Evolutionary conservation across 53 echinoderm and acorn worm genomes (phyloP).

Genomic region (Arbacia lixula): DNA sequence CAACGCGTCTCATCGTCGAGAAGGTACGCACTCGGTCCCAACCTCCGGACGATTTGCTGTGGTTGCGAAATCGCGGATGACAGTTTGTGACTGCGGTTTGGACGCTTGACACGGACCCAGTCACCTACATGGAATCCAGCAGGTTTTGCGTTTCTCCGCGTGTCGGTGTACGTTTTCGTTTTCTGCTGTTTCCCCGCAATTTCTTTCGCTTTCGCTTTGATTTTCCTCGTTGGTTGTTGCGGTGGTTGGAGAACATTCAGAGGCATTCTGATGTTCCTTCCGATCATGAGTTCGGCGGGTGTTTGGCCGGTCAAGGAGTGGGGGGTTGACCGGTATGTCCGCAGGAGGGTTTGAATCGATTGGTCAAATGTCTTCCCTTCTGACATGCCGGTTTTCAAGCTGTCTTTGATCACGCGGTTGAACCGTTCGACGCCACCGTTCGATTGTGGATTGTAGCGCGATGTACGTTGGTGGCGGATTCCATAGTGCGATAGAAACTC

Average conservation of each 20-base stretch:
- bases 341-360: constrained; percentile 56
- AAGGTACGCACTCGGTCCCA: constrained; percentile 39
- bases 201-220: constrained; percentile 12
- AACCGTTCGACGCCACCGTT: constrained; percentile 63
- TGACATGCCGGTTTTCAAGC: constrained; percentile 53
- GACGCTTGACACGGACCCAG: constrained; percentile 61
- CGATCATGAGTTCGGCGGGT: constrained; percentile 68
- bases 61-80: constrained; percentile 56
- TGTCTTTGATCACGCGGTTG: constrained; percentile 58
- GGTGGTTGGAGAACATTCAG: constrained; percentile 50
- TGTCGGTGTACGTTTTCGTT: constrained; percentile 19
- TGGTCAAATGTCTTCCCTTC: constrained; percentile 50
- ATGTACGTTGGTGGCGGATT: constrained; percentile 51
- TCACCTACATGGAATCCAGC: constrained; percentile 29
- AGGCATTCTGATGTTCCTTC: constrained; percentile 37
- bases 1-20: constrained; percentile 57
- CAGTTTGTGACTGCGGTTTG: constrained; percentile 51
- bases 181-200: constrained; percentile 35
- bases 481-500: constrained; percentile 39
- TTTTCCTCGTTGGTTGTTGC: not conserved
- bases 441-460: constrained; percentile 62
- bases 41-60: constrained; percentile 38
- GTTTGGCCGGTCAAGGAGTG: constrained; percentile 57
- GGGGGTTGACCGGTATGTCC: constrained; percentile 40
- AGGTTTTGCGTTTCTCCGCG: not conserved